Evolutionary conservation across 2,888 invertebrate species (phyloP), one percentile per base, ranked within the genome.

Genomic region (Nebria brevicollis): DNA sequence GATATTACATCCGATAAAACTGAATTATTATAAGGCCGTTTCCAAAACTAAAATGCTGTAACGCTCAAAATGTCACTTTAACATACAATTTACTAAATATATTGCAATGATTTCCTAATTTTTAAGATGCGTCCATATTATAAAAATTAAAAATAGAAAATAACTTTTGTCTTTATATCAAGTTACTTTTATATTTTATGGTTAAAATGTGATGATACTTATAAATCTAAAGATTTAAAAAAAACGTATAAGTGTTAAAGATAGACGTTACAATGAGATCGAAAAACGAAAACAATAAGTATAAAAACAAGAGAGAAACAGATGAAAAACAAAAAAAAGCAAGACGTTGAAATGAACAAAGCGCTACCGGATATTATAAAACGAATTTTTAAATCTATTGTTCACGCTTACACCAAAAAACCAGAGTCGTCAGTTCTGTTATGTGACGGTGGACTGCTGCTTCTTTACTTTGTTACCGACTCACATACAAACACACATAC

Each of bases 311-410:
- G 26, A 8, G 4, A 68, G 68, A 68, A 68, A 25, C 20, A 68
- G 13, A 68, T 15, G 26, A 15, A 15, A 15, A 15, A 20, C 8
- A 68, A 68, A 68, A 68, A 20, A 43, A 70, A 77, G 65, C 64
- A 77, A 77, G 77, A 77, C 8, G 54, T 54, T 54, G 54, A 77
- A 68, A 72, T 77, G 70, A 73, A 74, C 73, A 43, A 79, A 79
- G 74, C 25, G 79, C 80, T 80, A 80, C 80, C 80, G 80, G 80
- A 80, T 80, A 80, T 80, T 80, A 80, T 80, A 80, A 75, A 80
- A 80, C 80, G 80, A 75, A 75, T 75, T 80, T 80, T 75, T 80
- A 80, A 80, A 80, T 80, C 80, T 74, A 80, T 80, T 80, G 80
- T 80, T 80, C 75, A 80, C 80, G 80, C 75, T 80, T 70, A 26